A percentile compares a stretch with the other conserved stretches of the same genome.
Conservation (phyloP, 2,113 vertebrate genomes). For the Porphyrio hochstetteri region DNA sequence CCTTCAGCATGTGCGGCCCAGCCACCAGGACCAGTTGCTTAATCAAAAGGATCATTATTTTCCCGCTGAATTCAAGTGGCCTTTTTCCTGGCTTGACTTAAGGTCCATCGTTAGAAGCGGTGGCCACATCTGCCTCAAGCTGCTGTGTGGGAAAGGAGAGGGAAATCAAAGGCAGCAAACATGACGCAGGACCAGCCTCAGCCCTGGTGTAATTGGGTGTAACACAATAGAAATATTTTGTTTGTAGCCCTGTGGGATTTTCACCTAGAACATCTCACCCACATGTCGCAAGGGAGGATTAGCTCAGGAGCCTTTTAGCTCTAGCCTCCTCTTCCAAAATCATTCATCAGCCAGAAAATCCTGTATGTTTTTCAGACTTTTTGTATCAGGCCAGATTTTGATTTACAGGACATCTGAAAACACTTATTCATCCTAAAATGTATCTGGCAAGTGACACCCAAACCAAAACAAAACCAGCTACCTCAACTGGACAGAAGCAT, state of each 20-base stretch:
- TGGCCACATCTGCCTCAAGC: background rate
- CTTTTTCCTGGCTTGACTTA: background rate
- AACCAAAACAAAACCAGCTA: background rate
- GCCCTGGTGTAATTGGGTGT: background rate
- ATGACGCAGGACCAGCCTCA: rapidly evolving
- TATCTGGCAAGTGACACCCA: background rate
- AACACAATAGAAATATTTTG: background rate
- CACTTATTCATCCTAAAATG: background rate
- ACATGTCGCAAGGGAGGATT: background rate
- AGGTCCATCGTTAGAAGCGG: background rate
- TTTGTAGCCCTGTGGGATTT: background rate
- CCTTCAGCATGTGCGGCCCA: background rate
- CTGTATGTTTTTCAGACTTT: background rate
- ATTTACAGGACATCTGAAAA: background rate
- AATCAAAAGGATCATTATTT: background rate
- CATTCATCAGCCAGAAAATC: background rate
- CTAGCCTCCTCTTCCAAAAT: background rate
- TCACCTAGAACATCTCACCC: background rate
- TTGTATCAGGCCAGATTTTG: background rate
- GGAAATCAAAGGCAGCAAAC: background rate
- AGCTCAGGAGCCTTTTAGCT: background rate
- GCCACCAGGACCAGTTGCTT: background rate
- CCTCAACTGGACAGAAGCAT: background rate
- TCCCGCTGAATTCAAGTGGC: background rate
- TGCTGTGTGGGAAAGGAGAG: background rate